Conservation (phyloP, 2,888 invertebrate genomes). For the Endotricha flammealis region DNA sequence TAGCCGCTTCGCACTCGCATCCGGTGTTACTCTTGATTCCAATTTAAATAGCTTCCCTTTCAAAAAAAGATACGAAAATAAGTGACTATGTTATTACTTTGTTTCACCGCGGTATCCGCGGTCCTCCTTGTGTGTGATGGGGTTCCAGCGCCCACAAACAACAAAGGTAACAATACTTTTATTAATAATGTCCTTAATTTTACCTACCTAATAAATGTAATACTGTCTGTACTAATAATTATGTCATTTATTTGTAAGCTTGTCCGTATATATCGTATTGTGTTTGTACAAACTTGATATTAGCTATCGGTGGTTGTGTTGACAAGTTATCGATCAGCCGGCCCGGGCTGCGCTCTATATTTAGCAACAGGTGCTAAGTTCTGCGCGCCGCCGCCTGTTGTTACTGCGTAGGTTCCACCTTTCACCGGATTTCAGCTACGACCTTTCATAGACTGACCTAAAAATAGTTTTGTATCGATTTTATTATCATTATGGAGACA, state of each 20-base stretch:
- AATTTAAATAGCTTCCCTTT: too few relatives aligned
- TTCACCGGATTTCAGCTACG: constrained; percentile 32
- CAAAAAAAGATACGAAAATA: constrained; percentile 22
- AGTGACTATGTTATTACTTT: constrained; percentile 53
- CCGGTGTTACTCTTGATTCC: constrained; percentile 34
- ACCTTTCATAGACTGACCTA: constrained; percentile 35
- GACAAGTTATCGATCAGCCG: constrained; percentile 52
- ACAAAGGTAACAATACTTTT: constrained; percentile 50
- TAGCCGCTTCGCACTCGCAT: constrained; percentile 49
- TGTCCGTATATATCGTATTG: too few relatives aligned
- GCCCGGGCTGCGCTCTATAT: constrained; percentile 55
- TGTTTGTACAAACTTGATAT: constrained; percentile 11
- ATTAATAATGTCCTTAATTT: constrained; percentile 2
- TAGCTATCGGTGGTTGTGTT: constrained; percentile 32
- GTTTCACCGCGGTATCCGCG: constrained; percentile 67
- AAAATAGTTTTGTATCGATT: too few relatives aligned
- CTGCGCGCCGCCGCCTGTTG: constrained; percentile 42
- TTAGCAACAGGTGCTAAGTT: constrained; percentile 71
- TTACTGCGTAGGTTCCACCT: constrained; percentile 47
- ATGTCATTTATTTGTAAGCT: too few relatives aligned
- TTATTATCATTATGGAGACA: too few relatives aligned
- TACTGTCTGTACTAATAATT: background rate
- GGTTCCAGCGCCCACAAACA: constrained; percentile 59
- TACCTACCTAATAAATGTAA: background rate
- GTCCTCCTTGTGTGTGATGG: constrained; percentile 52